Evolutionary conservation across 92 coral and sea anemone species (phyloP), one percentile per base, ranked within the genome.

Genomic region (Phenganax subtilis): DNA sequence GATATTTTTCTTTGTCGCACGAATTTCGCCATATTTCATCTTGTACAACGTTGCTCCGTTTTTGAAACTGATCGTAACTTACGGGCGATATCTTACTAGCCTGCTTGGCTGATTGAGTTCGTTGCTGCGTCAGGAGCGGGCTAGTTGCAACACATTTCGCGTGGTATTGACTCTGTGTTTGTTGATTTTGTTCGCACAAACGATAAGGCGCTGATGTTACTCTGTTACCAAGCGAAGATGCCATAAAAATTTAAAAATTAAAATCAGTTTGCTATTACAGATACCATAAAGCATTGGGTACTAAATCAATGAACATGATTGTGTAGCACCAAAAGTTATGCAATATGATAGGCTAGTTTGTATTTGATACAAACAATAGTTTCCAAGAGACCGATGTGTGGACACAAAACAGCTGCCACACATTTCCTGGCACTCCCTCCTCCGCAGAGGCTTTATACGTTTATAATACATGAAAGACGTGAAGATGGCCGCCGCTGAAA

Each of bases 21-120:
- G 89, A 89, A 89, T 81, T 85, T 82, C 89, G 91, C 97, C 97
- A 93, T 57, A 89, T 89, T 87, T 93, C 97, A 77, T 93, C 97
- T 52, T 86, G 91, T 9, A 88, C 84, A 4, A 96, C 97, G 6
- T 81, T 81, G 75, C 89, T 90, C 65, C 94, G 89, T 80, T 89
- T 90, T 28, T 89, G 89, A 66, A 89, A 92, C 58, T 96, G 91
- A 9, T 93, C 82, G 70, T 84, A 92, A 28, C 90, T 87, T 9
- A 9, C 73, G 0, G 63, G 72, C 62, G 77, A 20, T 11, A n/a
- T 73, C 75, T 86, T 85, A 17, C 89, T 87, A 37, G 47, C 47
- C 5, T 37, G 47, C 3, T 92, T 90, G 30, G 97, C 99, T 5
- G 97, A 96, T 74, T 89, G 87, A 9, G 84, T 94, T 59, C 96